These are phyloP conservation scores for Cydia strobilella DNA, from an alignment of 1,140 invertebrate species.

Conservation along the genomic window DNA sequence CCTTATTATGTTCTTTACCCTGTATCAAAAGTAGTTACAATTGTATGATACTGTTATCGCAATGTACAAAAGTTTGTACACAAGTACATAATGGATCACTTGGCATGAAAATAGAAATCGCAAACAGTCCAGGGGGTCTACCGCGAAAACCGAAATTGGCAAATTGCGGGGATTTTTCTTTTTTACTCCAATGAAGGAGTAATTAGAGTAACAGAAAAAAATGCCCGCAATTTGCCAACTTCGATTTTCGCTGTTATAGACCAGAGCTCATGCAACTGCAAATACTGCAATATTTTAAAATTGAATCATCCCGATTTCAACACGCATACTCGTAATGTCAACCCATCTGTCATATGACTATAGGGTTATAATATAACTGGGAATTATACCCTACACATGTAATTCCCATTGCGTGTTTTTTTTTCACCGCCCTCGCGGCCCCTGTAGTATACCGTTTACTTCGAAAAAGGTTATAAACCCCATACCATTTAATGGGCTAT, in stretches of 20 bases:
- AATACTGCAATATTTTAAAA: too few relatives aligned
- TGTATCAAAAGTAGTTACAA: neutral
- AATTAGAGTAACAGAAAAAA: too few relatives aligned
- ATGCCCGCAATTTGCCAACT: too few relatives aligned
- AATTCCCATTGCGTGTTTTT: conserved; percentile 12
- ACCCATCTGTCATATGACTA: neutral
- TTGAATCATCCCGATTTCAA: neutral
- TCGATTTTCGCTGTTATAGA: too few relatives aligned
- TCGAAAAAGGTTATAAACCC: neutral
- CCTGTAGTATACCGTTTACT: neutral
- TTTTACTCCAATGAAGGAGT: too few relatives aligned
- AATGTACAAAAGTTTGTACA: too few relatives aligned
- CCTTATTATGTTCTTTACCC: conserved; percentile 7
- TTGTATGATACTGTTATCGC: neutral
- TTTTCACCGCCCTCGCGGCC: conserved; percentile 6
- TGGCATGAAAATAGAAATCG: too few relatives aligned
- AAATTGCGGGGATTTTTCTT: too few relatives aligned
- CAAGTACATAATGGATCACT: too few relatives aligned
- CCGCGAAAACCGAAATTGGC: too few relatives aligned
- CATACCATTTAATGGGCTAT: neutral
- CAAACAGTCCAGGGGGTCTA: too few relatives aligned
- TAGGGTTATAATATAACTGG: neutral
- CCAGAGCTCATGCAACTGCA: too few relatives aligned
- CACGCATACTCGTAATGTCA: neutral
- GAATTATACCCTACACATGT: neutral